Conservation (phyloP, 1,140 invertebrate species). For the Pygmarrhopalites habei region DNA sequence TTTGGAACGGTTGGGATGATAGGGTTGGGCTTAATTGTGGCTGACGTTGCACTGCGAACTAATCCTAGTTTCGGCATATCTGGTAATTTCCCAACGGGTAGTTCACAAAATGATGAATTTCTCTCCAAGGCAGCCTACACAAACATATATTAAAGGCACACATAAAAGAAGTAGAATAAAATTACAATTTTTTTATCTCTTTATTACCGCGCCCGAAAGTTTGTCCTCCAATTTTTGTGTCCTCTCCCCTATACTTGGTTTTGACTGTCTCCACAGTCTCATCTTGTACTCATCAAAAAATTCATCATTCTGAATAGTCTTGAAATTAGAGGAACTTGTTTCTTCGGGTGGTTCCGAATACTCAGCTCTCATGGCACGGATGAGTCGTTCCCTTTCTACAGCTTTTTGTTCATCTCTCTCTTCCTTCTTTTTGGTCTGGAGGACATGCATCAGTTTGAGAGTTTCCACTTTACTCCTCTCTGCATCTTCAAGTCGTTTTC, state of each 20-base stretch:
- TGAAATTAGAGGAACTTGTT: neutral
- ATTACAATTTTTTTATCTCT: too few relatives aligned
- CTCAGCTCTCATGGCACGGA: conserved; percentile 1
- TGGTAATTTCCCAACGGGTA: neutral
- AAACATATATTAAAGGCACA: neutral
- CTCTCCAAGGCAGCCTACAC: conserved; percentile 13
- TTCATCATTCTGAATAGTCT: conserved; percentile 13
- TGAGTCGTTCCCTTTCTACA: conserved; percentile 6
- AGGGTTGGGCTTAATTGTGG: too few relatives aligned
- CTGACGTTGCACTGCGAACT: neutral
- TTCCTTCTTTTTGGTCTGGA: conserved; percentile 6
- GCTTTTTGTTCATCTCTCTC: conserved; percentile 9
- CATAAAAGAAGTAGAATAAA: too few relatives aligned
- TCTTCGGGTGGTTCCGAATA: neutral
- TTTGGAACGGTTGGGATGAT: too few relatives aligned
- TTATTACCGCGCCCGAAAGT: neutral
- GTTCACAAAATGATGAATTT: conserved; percentile 7
- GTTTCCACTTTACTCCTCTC: conserved; percentile 21
- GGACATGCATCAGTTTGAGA: neutral
- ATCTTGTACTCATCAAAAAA: conserved; percentile 34
- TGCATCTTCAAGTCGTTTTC: conserved; percentile 11
- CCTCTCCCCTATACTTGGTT: conserved; percentile 22
- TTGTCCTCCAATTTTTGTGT: conserved; percentile 18
- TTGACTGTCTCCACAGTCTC: conserved; percentile 18
- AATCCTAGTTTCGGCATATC: neutral